Evolutionary conservation across 2,113 vertebrate genomes (phyloP).

Genomic region (Grus americana): DNA sequence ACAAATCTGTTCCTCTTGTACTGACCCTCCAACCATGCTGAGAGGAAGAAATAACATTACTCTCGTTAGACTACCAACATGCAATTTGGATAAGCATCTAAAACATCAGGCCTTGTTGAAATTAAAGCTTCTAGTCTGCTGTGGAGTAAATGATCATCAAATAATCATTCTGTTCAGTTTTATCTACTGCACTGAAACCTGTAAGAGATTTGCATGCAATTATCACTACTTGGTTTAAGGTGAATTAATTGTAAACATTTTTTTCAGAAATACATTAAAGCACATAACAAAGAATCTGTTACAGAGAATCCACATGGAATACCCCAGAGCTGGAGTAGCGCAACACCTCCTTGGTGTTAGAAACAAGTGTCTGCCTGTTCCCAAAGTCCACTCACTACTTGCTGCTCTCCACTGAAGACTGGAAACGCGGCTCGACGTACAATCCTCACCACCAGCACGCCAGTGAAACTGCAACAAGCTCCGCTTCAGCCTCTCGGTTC

Average conservation of each 20-base stretch:
- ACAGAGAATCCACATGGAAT: background rate
- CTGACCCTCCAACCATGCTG: background rate
- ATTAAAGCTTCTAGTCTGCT: background rate
- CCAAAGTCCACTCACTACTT: background rate
- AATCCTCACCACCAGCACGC: fast-evolving
- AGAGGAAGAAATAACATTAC: background rate
- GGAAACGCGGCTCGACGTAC: background rate
- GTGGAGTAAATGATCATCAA: background rate
- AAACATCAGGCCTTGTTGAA: background rate
- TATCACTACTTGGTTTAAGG: background rate
- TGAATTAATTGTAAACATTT: background rate
- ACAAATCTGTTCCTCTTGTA: background rate
- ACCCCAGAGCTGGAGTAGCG: background rate
- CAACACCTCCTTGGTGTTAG: background rate
- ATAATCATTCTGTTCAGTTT: background rate
- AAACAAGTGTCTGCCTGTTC: background rate
- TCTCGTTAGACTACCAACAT: background rate
- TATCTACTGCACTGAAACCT: background rate
- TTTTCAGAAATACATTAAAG: background rate
- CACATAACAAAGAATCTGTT: background rate
- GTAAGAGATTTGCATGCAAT: background rate
- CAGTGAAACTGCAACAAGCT: fast-evolving
- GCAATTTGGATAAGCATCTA: background rate
- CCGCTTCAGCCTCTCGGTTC: background rate
- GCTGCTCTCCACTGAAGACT: background rate